Evolutionary conservation across 2,113 vertebrate species (phyloP), one percentile per base, ranked within the genome.

Genomic region (Apodemus speciosus): DNA sequence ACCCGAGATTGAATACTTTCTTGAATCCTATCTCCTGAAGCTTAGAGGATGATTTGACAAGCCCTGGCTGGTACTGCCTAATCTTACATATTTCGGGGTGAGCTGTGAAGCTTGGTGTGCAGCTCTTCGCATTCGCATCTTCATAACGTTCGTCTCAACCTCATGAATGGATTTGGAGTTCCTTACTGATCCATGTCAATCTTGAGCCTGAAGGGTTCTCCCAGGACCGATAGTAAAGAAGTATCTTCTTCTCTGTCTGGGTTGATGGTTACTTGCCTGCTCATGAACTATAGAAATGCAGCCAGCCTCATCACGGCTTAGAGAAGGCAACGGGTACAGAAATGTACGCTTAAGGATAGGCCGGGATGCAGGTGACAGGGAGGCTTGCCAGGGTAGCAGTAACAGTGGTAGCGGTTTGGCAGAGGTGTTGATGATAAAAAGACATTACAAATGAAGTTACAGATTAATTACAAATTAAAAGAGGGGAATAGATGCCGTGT

Each of bases 121-220:
- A 46, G 35, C 49, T 79, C 9, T 62, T 72, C 60, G 76, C 46
- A 60, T 80, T 9, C 43, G 56, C 58, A 20, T 43, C 46, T 87
- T 93, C 21, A 87, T 32, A 35, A 15, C 30, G 11, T 76, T 77
- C 23, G 20, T 32, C 0, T 77, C 20, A 40, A 38, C 4, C 1
- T 72, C 60, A 13, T 9, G 8, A 18, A 7, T 85, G 4, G 25
- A 53, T 38, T 68, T 77, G 30, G 27, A 60, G 15, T 88, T 7
- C 18, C 25, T 68, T 25, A 27, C 3, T 56, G 23, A n/a, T 9
- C 15, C 3, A 9, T 0, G 0, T 53, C 75, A 4, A 5, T n/a
- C 8, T 40, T 68, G 14, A 35, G 30, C 27, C 53, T 21, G 13
- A 21, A 40, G 73, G 38, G 4, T 58, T 72, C 25, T 32, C 7